Percentiles rank a stretch among this genome's conserved stretches.
phyloP scores from a whole-genome alignment of 2,797 vertebrate genomes.

The Sebastes itinus region DNA sequence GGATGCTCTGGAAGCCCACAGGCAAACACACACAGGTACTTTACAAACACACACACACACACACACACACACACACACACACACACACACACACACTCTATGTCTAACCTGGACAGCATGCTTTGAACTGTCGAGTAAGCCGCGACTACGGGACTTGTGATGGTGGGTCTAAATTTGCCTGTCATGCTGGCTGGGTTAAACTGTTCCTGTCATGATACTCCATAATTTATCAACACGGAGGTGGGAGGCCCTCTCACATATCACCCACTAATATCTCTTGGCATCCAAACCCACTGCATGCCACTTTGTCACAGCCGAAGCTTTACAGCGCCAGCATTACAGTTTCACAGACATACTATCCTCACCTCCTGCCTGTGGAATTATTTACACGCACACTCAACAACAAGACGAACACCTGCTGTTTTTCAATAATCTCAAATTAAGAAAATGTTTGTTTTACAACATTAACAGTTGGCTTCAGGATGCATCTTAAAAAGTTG shows the following conservation, averaged over 20 bases:
- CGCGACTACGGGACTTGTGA: constrained; percentile 55
- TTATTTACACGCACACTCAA: constrained; percentile 46
- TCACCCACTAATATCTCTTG: constrained; percentile 79
- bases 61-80: not conserved
- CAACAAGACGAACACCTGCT: constrained; percentile 29
- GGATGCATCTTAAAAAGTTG: constrained; percentile 12
- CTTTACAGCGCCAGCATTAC: constrained; percentile 36
- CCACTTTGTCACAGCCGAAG: constrained; percentile 51
- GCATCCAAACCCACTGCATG: constrained; percentile 61
- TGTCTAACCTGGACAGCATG: constrained; percentile 41
- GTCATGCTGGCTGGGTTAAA: constrained; percentile 79
- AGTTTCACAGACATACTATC: constrained; percentile 49
- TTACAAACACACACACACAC: constrained; percentile 1
- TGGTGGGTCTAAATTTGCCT: constrained; percentile 63
- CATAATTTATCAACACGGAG: constrained; percentile 80
- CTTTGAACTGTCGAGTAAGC: constrained; percentile 52
- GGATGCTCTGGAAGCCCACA: constrained; percentile 94
- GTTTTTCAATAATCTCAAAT: constrained; percentile 15
- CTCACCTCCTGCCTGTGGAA: constrained; percentile 40
- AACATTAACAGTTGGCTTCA: constrained; percentile 25
- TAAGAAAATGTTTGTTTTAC: constrained; percentile 10
- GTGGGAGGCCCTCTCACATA: constrained; percentile 77
- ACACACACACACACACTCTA: not conserved
- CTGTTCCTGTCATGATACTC: constrained; percentile 79
- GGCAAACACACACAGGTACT: constrained; percentile 95